These are phyloP conservation scores for Mirza zaza DNA, from an alignment of 2,113 vertebrate species.

Conservation along the genomic window DNA sequence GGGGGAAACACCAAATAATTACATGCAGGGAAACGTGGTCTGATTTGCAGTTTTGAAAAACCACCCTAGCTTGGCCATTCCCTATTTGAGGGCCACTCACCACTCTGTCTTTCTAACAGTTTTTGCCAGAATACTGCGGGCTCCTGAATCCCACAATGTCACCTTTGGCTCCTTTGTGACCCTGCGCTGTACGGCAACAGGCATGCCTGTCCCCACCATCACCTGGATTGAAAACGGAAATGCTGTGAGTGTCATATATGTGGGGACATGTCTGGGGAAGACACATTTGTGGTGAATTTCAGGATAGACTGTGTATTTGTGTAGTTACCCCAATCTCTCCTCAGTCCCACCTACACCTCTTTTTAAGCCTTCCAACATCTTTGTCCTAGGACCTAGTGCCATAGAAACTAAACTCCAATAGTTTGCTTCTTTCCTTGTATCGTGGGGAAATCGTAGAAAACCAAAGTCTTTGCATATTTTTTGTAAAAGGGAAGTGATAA, in stretches of 20 bases:
- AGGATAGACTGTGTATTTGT: neutral
- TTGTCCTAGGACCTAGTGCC: neutral
- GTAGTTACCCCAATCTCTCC: neutral
- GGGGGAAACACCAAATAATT: neutral
- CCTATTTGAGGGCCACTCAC: neutral
- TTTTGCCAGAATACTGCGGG: slow-evolving; percentile 94
- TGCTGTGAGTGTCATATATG: slow-evolving; percentile 87
- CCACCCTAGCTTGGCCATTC: neutral
- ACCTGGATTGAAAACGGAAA: slow-evolving; percentile 98
- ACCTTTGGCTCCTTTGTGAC: slow-evolving; percentile 93
- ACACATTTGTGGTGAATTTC: neutral
- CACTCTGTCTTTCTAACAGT: slow-evolving; percentile 84
- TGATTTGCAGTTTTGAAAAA: slow-evolving; percentile 1
- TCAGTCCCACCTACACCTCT: neutral
- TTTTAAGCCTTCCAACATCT: neutral
- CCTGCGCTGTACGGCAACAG: slow-evolving; percentile 91
- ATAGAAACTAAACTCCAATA: neutral
- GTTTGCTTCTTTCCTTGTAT: neutral
- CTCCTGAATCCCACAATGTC: slow-evolving; percentile 94
- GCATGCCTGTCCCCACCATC: slow-evolving; percentile 93
- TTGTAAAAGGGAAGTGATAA: neutral
- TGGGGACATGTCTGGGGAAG: neutral
- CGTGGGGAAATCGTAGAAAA: neutral
- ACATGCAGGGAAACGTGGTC: neutral
- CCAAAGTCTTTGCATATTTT: neutral